Evolutionary conservation across 2,888 invertebrate species (phyloP).

Genomic region (Alloscopus bannaensis): DNA sequence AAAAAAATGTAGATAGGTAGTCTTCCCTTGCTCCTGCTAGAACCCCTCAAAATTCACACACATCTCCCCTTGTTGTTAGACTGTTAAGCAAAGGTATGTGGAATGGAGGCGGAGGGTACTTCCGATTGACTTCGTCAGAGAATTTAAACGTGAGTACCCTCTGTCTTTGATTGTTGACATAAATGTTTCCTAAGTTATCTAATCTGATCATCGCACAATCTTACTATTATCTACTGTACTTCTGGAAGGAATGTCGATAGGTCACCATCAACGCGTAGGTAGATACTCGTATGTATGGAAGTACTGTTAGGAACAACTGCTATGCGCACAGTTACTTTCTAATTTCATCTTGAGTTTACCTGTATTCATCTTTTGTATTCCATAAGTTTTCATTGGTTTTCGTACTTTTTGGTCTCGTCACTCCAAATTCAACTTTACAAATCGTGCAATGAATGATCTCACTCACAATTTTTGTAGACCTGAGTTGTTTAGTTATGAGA

Average conservation of each 20-base stretch:
- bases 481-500: too few species aligned
- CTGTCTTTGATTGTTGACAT: constrained; percentile 53
- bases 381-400: too few species aligned
- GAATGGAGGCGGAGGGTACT: constrained; percentile 51
- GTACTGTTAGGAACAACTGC: constrained; percentile 58
- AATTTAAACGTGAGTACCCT: constrained; percentile 34
- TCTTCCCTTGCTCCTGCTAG: background rate
- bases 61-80: constrained; percentile 40
- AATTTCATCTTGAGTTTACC: too few species aligned
- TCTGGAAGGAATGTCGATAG: constrained; percentile 14
- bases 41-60: background rate
- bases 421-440: too few species aligned
- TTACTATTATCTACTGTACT: constrained; percentile 62
- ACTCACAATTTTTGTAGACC: too few species aligned
- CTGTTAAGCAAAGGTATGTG: constrained; percentile 62
- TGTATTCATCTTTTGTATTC: too few species aligned
- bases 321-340: constrained; percentile 58
- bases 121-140: constrained; percentile 41
- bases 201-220: constrained; percentile 57
- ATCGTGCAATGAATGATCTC: too few species aligned
- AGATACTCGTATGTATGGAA: constrained; percentile 51
- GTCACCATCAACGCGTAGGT: constrained; percentile 58
- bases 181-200: constrained; percentile 36
- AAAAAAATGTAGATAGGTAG: constrained; percentile 30
- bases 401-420: too few species aligned